A percentile compares a stretch with the other conserved stretches of the same genome.
phyloP scores from a whole-genome alignment of 2,888 invertebrate genomes.

The Ectemnius continuus region DNA sequence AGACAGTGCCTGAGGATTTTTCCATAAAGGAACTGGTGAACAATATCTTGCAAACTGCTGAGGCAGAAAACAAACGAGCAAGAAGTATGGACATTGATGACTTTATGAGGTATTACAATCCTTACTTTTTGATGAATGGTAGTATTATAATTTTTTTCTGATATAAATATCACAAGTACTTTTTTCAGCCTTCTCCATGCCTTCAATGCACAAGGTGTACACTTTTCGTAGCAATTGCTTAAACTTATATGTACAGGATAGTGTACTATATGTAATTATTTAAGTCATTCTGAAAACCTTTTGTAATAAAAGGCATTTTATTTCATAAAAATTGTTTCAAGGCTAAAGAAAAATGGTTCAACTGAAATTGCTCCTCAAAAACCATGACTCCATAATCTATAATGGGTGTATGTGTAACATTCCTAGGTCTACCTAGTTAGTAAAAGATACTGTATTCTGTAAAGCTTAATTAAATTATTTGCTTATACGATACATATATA shows the following conservation, averaged over 20 bases:
- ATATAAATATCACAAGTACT: conserved; percentile 68
- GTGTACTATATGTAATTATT: conserved; percentile 21
- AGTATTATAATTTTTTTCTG: not conserved
- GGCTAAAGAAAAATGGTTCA: conserved; percentile 10
- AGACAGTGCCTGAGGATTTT: conserved; percentile 87
- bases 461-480: conserved; percentile 55
- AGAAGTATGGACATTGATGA: conserved; percentile 98
- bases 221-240: conserved; percentile 84
- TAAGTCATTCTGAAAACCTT: not conserved
- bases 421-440: conserved; percentile 43
- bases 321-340: not conserved
- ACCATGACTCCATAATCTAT: conserved; percentile 39
- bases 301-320: not conserved
- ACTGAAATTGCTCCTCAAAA: conserved; percentile 24
- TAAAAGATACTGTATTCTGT: conserved; percentile 36
- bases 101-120: conserved; percentile 85
- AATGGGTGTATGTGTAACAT: conserved; percentile 41
- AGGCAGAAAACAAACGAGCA: conserved; percentile 89
- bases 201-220: conserved; percentile 95
- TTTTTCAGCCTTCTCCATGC: conserved; percentile 85
- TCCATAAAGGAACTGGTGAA: conserved; percentile 90
- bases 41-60: conserved; percentile 84
- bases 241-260: conserved; percentile 21
- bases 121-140: not conserved
- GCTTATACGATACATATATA: conserved; percentile 46